Evolutionary conservation across 2,113 vertebrate genomes (phyloP).

Genomic region (Mugil cephalus): DNA sequence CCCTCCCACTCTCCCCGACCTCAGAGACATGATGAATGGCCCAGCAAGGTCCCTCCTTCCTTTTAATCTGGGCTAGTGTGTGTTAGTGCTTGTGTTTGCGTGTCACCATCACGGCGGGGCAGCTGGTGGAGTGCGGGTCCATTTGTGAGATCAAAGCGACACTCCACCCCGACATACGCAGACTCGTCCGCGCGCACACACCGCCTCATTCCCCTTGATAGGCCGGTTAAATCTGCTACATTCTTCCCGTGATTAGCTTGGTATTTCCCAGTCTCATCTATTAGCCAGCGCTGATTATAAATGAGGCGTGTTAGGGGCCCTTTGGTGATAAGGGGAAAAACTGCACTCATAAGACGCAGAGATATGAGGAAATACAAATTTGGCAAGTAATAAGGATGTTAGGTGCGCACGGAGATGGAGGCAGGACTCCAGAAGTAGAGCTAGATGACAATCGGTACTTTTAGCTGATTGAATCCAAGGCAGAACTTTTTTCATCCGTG

Average conservation of each 20-base stretch:
- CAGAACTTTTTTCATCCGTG: not conserved
- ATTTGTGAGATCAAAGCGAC: slow-evolving; percentile 79
- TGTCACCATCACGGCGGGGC: slow-evolving; percentile 49
- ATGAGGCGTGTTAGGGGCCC: slow-evolving; percentile 56
- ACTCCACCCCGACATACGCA: slow-evolving; percentile 58
- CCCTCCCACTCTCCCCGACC: slow-evolving; percentile 60
- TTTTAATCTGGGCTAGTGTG: slow-evolving; percentile 74
- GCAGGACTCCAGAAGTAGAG: slow-evolving; percentile 6
- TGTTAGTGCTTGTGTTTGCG: slow-evolving; percentile 42
- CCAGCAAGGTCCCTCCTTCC: slow-evolving; percentile 49
- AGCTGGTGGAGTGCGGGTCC: slow-evolving; percentile 73
- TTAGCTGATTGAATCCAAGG: slow-evolving; percentile 1
- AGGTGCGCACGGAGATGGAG: slow-evolving; percentile 1
- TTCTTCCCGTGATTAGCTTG: slow-evolving; percentile 63
- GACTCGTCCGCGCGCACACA: slow-evolving; percentile 22
- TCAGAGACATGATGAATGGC: slow-evolving; percentile 77
- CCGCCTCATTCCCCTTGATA: slow-evolving; percentile 41
- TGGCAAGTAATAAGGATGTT: slow-evolving; percentile 17
- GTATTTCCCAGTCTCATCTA: slow-evolving; percentile 64
- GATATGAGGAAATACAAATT: slow-evolving; percentile 36
- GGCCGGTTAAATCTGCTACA: slow-evolving; percentile 51
- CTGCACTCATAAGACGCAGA: slow-evolving; percentile 3
- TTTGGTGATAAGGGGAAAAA: slow-evolving; percentile 16
- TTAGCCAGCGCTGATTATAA: slow-evolving; percentile 65
- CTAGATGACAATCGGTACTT: slow-evolving; percentile 7